These are phyloP conservation scores for Erannis defoliaria DNA, from an alignment of 2,888 invertebrate genomes.

Conservation along the genomic window DNA sequence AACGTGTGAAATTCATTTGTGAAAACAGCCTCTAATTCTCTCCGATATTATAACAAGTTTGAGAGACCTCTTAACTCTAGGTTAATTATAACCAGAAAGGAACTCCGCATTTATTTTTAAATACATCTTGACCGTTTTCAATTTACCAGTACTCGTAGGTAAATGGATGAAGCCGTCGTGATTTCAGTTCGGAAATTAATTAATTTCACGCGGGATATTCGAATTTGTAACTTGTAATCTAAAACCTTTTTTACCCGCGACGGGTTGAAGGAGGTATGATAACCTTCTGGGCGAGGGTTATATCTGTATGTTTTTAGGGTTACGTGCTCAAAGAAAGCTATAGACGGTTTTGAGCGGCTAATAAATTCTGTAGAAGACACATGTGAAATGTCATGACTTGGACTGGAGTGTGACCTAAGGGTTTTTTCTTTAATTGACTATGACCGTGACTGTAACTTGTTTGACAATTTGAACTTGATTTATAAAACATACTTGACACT, in stretches of 20 bases:
- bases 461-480: neutral
- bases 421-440: too few relatives aligned
- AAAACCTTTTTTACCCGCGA: neutral
- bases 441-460: neutral
- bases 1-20: neutral
- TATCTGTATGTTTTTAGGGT: too few relatives aligned
- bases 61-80: conserved; percentile 1
- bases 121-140: conserved; percentile 11
- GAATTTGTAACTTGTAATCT: neutral
- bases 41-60: neutral
- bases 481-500: too few relatives aligned
- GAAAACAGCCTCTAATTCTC: neutral
- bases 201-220: conserved; percentile 8
- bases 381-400: too few relatives aligned
- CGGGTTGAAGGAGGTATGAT: too few relatives aligned
- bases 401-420: too few relatives aligned
- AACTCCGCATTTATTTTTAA: conserved; percentile 16
- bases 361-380: too few relatives aligned
- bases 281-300: neutral
- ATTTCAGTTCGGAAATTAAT: conserved; percentile 3
- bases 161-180: conserved; percentile 14
- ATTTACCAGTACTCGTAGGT: conserved; percentile 11
- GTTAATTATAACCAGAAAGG: conserved; percentile 8
- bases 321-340: too few relatives aligned
- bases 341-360: too few relatives aligned